Percentiles rank a stretch among this genome's conserved stretches.
Conservation (phyloP, 2,113 vertebrate species). For the Eptesicus fuscus region DNA sequence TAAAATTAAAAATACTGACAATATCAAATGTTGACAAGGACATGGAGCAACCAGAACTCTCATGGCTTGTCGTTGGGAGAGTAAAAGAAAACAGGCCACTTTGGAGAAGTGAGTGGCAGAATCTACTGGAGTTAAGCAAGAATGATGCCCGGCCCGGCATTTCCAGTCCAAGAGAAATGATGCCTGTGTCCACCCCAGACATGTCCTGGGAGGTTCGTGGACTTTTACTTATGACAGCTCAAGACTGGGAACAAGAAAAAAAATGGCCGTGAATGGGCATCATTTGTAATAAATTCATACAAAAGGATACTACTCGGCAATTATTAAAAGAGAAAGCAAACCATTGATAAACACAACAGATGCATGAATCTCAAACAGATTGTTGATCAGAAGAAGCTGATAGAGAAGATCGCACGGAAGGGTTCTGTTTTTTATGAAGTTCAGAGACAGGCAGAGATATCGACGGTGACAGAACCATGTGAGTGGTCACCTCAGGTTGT, state of each 20-base stretch:
- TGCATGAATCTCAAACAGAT: neutral
- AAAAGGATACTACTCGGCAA: neutral
- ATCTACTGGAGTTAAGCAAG: neutral
- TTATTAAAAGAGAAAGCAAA: neutral
- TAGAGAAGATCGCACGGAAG: neutral
- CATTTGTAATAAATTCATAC: neutral
- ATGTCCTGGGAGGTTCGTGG: accelerated
- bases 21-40: too few relatives aligned
- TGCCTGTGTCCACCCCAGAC: accelerated
- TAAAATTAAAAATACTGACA: too few relatives aligned
- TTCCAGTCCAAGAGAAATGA: accelerated
- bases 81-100: neutral
- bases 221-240: neutral
- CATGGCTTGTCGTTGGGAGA: accelerated
- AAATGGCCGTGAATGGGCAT: neutral
- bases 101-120: neutral
- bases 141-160: accelerated
- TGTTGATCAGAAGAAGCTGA: neutral
- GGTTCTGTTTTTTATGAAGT: neutral
- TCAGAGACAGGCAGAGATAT: neutral
- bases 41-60: too few relatives aligned
- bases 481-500: too few relatives aligned
- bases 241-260: too few relatives aligned
- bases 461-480: neutral
- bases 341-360: neutral